Evolutionary conservation across 2,113 vertebrate genomes (phyloP).

Genomic region (Percina caprodes): DNA sequence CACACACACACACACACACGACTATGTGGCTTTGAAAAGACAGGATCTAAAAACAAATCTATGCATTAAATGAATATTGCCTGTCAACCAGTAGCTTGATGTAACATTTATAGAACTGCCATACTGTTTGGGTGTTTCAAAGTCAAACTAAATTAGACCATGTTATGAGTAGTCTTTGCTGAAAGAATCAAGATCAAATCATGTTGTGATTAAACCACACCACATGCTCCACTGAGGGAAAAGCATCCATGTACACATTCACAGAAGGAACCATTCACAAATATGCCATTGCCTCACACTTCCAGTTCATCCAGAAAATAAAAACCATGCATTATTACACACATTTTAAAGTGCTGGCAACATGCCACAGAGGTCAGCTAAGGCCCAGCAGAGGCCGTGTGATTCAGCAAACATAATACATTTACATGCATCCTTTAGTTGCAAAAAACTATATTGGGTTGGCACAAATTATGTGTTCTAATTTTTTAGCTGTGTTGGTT

Average conservation of each 20-base stretch:
- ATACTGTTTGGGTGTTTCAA: too few species aligned
- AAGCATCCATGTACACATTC: background rate
- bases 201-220: background rate
- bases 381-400: background rate
- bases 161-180: background rate
- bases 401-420: constrained; percentile 22
- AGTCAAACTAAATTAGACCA: too few species aligned
- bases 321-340: background rate
- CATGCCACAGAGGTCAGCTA: background rate
- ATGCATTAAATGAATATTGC: too few species aligned
- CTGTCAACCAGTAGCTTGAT: too few species aligned
- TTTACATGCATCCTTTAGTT: background rate
- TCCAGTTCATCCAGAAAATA: background rate
- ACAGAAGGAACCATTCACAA: background rate
- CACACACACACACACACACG: too few species aligned
- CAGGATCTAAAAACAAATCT: too few species aligned
- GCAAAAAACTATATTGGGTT: background rate
- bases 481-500: background rate
- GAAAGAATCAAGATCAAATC: background rate
- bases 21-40: too few species aligned
- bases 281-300: background rate
- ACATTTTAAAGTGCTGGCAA: background rate
- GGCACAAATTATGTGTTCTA: background rate
- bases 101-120: too few species aligned
- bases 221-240: background rate